These are phyloP conservation scores for Phrynocephalus versicolor DNA, from an alignment of 2,113 vertebrate genomes.

Conservation along the genomic window DNA sequence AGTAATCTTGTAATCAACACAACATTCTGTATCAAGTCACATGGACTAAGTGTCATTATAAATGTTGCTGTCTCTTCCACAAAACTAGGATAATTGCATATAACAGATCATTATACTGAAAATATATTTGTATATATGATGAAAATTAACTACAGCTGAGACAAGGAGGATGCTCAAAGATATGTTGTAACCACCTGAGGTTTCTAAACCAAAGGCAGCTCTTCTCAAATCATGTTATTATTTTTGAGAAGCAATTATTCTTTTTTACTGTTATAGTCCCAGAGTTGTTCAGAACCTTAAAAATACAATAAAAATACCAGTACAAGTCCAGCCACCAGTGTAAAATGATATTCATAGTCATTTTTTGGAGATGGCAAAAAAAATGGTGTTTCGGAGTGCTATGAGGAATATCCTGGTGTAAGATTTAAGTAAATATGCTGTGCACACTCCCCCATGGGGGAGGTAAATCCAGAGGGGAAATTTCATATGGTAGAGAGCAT, in stretches of 20 bases:
- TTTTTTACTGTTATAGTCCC: neutral
- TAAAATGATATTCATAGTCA: too few relatives aligned
- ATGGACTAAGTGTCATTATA: neutral
- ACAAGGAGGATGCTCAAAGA: too few relatives aligned
- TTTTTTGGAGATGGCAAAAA: neutral
- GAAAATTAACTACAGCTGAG: too few relatives aligned
- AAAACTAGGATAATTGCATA: too few relatives aligned
- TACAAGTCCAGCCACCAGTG: neutral
- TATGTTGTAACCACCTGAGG: too few relatives aligned
- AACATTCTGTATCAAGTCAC: neutral
- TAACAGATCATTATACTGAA: too few relatives aligned
- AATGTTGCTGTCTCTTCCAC: neutral
- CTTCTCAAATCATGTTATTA: too few relatives aligned
- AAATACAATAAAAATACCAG: neutral
- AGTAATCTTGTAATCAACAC: neutral
- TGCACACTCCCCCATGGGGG: neutral
- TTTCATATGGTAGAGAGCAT: neutral
- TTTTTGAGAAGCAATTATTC: too few relatives aligned
- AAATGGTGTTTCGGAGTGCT: neutral
- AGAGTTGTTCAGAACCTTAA: neutral
- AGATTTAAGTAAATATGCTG: neutral
- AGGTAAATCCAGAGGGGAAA: neutral
- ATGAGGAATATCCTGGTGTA: neutral
- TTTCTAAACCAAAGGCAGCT: too few relatives aligned
- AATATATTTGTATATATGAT: too few relatives aligned